Evolutionary conservation across 2,888 invertebrate genomes (phyloP), one percentile per base, ranked within the genome.

Genomic region (Malachius bipustulatus): DNA sequence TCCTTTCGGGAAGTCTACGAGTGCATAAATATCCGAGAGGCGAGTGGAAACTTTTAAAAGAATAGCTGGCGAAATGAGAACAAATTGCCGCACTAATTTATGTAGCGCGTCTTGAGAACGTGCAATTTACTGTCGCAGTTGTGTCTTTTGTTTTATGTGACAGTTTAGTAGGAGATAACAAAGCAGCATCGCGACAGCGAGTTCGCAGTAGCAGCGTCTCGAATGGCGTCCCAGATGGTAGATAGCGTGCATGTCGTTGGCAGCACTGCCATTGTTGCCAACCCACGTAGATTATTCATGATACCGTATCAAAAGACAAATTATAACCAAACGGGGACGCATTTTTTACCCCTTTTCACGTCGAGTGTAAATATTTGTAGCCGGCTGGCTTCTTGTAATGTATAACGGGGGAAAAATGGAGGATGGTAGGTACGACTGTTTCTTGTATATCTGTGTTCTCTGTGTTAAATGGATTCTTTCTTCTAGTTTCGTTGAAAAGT

Each of bases 11-110:
- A n/a, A n/a, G n/a, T n/a, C n/a, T n/a, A n/a, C n/a, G n/a, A n/a
- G n/a, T n/a, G n/a, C n/a, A n/a, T n/a, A n/a, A n/a, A n/a, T n/a
- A n/a, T n/a, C n/a, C n/a, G n/a, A n/a, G n/a, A n/a, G n/a, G n/a
- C n/a, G n/a, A n/a, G n/a, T n/a, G n/a, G n/a, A n/a, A n/a, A n/a
- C n/a, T n/a, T n/a, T n/a, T n/a, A n/a, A n/a, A 33, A 36, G 32
- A 38, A 36, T 37, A 28, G 41, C 27, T 39, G 27, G 30, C 26
- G 39, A 39, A 44, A 42, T 47, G 47, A 41, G 45, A 47, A 49
- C 48, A 49, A 48, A 48, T 48, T 49, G 45, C 41, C 42, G 44
- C 48, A 43, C 42, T 48, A 47, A 46, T 48, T 49, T 49, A 48
- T 47, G 37, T 40, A 35, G 37, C n/a, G n/a, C 40, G 40, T 38